phyloP scores from a whole-genome alignment of 2,797 vertebrate genomes.

The Tapirus indicus region DNA sequence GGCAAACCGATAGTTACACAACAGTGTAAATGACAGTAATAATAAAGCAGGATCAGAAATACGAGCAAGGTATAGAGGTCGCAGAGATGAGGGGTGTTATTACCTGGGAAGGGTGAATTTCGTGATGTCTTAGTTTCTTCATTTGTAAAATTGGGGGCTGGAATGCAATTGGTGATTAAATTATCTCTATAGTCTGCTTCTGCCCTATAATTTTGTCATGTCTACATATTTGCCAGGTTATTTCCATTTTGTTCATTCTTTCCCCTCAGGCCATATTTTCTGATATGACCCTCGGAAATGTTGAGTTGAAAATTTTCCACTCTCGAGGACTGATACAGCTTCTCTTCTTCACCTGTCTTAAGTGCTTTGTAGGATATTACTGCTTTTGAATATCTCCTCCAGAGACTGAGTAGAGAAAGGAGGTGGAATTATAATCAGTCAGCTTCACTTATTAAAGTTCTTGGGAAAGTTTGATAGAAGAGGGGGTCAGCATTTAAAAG shows the following conservation, averaged over 20 bases:
- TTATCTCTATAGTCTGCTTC: neutral
- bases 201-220: neutral
- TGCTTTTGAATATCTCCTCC: conserved; percentile 19
- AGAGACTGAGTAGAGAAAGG: conserved; percentile 29
- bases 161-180: neutral
- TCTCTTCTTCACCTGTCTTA: neutral
- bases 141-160: conserved; percentile 1
- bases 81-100: neutral
- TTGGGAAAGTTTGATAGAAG: conserved; percentile 44
- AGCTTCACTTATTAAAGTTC: conserved; percentile 42
- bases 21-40: neutral
- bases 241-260: neutral
- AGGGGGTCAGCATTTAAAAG: conserved; percentile 21
- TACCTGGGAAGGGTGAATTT: neutral
- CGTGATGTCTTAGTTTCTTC: neutral
- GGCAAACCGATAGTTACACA: neutral
- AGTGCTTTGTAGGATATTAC: neutral
- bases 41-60: conserved; percentile 4
- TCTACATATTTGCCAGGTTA: neutral
- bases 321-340: neutral
- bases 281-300: neutral
- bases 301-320: neutral
- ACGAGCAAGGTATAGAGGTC: neutral
- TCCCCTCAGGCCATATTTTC: neutral
- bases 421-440: conserved; percentile 51